Conservation (phyloP, 1,140 invertebrate genomes). For the Drosophila orena region DNA sequence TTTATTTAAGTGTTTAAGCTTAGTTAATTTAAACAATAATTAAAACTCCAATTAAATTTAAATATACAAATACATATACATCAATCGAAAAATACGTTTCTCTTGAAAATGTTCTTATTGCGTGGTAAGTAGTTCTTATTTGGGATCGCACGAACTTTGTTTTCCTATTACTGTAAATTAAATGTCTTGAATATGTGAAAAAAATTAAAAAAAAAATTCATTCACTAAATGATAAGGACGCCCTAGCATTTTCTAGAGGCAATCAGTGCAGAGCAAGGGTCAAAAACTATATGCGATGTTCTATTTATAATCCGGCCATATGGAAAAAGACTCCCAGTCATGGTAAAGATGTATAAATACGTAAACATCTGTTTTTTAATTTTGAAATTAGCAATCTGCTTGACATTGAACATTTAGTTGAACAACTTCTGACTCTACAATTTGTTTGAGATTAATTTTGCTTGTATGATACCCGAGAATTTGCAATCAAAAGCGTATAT, state of each 20-base stretch:
- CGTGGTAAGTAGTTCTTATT: neutral
- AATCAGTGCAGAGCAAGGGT: conserved; percentile 5
- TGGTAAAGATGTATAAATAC: neutral
- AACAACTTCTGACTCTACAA: neutral
- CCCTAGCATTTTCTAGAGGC: neutral
- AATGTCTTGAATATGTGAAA: too few relatives aligned
- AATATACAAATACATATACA: conserved; percentile 75
- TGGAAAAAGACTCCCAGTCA: neutral
- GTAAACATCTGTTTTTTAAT: neutral
- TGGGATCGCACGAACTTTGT: too few relatives aligned
- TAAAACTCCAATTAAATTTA: conserved; percentile 80
- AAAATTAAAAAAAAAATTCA: too few relatives aligned
- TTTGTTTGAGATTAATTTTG: neutral
- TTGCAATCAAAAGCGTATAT: too few relatives aligned
- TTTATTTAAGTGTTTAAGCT: conserved; percentile 80
- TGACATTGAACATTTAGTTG: neutral
- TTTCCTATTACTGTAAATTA: too few relatives aligned
- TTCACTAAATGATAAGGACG: too few relatives aligned
- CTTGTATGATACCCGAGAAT: neutral
- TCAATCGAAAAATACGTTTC: conserved; percentile 11
- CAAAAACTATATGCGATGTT: neutral
- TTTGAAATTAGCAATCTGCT: neutral
- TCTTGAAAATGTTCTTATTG: neutral
- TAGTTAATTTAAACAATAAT: conserved; percentile 77
- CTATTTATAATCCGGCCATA: neutral